A percentile compares a stretch with the other conserved stretches of the same genome.
Evolutionary conservation across 2,888 invertebrate genomes (phyloP).

Genomic region (Odontothrips loti): DNA sequence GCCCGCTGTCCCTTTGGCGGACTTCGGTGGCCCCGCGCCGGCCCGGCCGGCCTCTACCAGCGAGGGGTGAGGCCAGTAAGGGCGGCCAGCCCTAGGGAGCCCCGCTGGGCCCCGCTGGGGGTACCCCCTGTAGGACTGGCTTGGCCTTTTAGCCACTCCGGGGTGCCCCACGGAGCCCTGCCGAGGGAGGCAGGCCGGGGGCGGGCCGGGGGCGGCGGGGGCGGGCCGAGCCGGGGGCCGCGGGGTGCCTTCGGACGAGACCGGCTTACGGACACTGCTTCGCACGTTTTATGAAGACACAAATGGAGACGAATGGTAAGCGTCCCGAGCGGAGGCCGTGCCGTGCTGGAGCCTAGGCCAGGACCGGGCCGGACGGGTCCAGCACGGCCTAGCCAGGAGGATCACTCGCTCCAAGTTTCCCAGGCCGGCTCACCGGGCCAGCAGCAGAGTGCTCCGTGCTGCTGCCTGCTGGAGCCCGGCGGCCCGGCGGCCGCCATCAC

Average conservation of each 20-base stretch:
- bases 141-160: constrained; percentile 12
- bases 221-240: neutral
- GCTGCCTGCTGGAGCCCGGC: too few relatives aligned
- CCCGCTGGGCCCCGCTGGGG: neutral
- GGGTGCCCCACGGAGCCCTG: neutral
- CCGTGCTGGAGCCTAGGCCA: too few relatives aligned
- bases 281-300: constrained; percentile 26
- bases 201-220: neutral
- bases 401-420: constrained; percentile 11
- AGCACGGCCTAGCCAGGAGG: neutral
- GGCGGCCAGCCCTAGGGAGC: neutral
- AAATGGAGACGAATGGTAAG: constrained; percentile 20
- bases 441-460: neutral
- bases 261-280: constrained; percentile 18
- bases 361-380: too few relatives aligned
- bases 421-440: neutral
- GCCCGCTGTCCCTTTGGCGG: too few relatives aligned
- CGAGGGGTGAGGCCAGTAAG: neutral
- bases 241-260: neutral
- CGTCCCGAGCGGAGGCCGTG: neutral
- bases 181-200: neutral
- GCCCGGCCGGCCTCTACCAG: too few relatives aligned
- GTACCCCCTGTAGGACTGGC: neutral
- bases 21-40: neutral
- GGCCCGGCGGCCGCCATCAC: too few relatives aligned